Conservation (phyloP, 2,888 invertebrate genomes). For the Eupelmus urozonus region DNA sequence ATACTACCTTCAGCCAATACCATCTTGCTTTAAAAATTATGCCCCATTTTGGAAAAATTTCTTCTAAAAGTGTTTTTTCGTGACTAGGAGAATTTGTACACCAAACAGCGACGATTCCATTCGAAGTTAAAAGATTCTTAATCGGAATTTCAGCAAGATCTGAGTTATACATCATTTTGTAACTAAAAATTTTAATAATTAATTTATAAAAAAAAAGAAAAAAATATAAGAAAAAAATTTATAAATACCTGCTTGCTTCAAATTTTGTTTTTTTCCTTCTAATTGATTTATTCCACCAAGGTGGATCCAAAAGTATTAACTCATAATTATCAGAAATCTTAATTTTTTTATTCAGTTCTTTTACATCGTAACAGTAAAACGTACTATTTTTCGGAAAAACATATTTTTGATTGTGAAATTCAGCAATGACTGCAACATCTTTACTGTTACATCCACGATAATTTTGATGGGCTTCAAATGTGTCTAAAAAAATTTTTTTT, state of each 20-base stretch:
- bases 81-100: slow-evolving; percentile 91
- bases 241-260: slow-evolving; percentile 80
- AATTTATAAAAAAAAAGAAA: slow-evolving; percentile 12
- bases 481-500: slow-evolving; percentile 75
- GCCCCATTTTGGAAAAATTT: slow-evolving; percentile 90
- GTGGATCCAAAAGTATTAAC: slow-evolving; percentile 93
- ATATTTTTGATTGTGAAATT: slow-evolving; percentile 78
- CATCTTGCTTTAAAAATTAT: slow-evolving; percentile 85
- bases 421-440: slow-evolving; percentile 78
- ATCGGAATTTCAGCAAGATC: slow-evolving; percentile 86
- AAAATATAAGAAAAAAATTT: slow-evolving; percentile 12
- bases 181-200: slow-evolving; percentile 78
- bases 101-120: slow-evolving; percentile 91
- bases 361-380: slow-evolving; percentile 85
- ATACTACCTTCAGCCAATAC: slow-evolving; percentile 91
- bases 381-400: slow-evolving; percentile 83
- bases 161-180: slow-evolving; percentile 88
- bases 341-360: slow-evolving; percentile 80
- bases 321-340: slow-evolving; percentile 82
- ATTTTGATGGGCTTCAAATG: slow-evolving; percentile 68
- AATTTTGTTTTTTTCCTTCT: slow-evolving; percentile 85
- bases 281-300: slow-evolving; percentile 97
- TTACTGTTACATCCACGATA: slow-evolving; percentile 81
- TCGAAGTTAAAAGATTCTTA: slow-evolving; percentile 80
- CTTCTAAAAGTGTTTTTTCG: slow-evolving; percentile 82